Percentiles rank a stretch among this genome's conserved stretches.
Evolutionary conservation across 2,888 invertebrate species (phyloP).

Genomic region (Rhopalosiphum nymphaeae): DNA sequence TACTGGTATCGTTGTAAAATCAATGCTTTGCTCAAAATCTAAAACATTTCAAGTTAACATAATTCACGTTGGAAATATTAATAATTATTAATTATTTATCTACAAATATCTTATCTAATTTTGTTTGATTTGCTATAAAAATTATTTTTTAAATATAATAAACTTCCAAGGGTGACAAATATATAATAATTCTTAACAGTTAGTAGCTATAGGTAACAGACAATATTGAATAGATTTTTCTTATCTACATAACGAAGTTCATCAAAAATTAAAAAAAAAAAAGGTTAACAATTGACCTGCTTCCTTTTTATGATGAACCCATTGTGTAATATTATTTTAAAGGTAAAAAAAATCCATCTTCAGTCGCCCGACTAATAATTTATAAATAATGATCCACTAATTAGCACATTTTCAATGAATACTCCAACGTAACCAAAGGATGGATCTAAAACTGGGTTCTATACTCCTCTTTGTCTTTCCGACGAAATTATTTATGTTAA

Average conservation of each 20-base stretch:
- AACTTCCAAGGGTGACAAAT: background rate
- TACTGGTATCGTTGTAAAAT: too few relatives aligned
- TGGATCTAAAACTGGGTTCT: background rate
- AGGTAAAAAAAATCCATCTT: background rate
- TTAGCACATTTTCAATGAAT: background rate
- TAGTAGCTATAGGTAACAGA: background rate
- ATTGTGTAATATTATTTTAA: background rate
- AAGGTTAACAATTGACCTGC: background rate
- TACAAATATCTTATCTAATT: background rate
- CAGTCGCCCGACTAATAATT: background rate
- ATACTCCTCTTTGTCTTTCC: background rate
- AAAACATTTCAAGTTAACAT: background rate
- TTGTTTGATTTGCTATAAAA: background rate
- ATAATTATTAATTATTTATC: background rate
- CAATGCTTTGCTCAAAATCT: too few relatives aligned
- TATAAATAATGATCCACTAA: slow-evolving; percentile 11
- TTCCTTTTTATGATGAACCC: background rate
- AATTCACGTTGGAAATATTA: background rate
- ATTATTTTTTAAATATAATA: background rate
- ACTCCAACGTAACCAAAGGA: background rate
- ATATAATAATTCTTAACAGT: background rate
- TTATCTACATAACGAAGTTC: background rate
- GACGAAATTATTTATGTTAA: slow-evolving; percentile 26
- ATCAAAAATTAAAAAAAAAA: slow-evolving; percentile 20
- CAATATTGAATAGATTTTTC: background rate